Evolutionary conservation across 2,113 vertebrate genomes (phyloP).

Genomic region (Gymnobelideus leadbeateri): DNA sequence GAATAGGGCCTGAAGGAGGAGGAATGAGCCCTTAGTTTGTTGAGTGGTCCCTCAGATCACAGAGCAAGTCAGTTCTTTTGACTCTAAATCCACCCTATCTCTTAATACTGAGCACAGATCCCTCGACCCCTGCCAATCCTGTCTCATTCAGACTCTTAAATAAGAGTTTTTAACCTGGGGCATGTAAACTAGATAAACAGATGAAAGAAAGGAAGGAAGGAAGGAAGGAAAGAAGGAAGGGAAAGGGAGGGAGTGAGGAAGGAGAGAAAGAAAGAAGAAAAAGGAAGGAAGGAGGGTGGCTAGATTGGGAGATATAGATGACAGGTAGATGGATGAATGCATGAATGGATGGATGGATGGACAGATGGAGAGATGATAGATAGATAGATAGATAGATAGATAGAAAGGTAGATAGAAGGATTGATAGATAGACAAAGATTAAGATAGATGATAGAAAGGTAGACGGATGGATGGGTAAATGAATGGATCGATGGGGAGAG

Average conservation of each 20-base stretch:
- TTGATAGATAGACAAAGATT: not conserved
- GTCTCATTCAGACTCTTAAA: not conserved
- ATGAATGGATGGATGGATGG: no score
- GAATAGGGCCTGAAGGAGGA: not conserved
- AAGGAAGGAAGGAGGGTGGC: no score
- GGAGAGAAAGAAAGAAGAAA: no score
- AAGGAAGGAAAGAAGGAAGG: no score
- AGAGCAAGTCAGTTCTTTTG: not conserved
- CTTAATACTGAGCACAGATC: not conserved
- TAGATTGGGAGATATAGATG: no score
- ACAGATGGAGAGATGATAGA: not conserved
- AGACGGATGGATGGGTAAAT: not conserved
- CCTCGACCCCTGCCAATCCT: not conserved
- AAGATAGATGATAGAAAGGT: not conserved
- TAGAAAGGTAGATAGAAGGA: not conserved
- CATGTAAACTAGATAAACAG: not conserved
- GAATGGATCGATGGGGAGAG: not conserved
- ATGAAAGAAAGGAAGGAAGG: no score
- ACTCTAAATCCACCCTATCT: not conserved
- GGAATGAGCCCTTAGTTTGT: not conserved
- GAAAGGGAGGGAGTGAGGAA: no score
- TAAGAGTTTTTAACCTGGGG: not conserved
- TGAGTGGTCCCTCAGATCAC: not conserved
- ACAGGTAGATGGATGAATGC: no score
- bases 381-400: not conserved